Conservation (phyloP, 1,140 invertebrate species). For the Papilio aristodemus region DNA sequence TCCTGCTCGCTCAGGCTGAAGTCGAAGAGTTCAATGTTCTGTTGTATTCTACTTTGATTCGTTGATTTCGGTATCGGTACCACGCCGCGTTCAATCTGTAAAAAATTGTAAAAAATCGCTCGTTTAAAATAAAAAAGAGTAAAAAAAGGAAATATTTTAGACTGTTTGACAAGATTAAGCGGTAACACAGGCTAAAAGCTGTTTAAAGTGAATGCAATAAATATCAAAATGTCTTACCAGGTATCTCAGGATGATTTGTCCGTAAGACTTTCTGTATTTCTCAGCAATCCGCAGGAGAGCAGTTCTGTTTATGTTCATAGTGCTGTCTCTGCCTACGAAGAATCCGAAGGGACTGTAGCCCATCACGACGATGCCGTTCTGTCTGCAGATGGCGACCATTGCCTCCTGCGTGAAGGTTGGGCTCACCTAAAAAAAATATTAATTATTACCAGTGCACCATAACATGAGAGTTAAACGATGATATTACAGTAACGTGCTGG, state of each 20-base stretch:
- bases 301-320: constrained; percentile 79
- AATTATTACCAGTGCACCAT: neutral
- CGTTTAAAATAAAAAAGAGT: too few species aligned
- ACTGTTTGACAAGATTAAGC: too few species aligned
- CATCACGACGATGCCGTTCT: constrained; percentile 83
- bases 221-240: constrained; percentile 72
- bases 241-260: constrained; percentile 81
- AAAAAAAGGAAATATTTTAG: too few species aligned
- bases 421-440: constrained; percentile 65
- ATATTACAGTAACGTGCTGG: neutral
- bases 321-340: constrained; percentile 56
- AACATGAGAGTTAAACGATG: neutral
- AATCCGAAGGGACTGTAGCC: constrained; percentile 89
- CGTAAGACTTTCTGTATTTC: constrained; percentile 84
- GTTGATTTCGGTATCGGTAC: constrained; percentile 88
- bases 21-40: constrained; percentile 87
- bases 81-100: constrained; percentile 82
- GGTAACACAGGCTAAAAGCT: too few species aligned
- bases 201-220: too few species aligned
- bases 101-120: constrained; percentile 80
- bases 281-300: constrained; percentile 82
- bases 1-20: constrained; percentile 84
- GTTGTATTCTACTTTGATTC: constrained; percentile 82
- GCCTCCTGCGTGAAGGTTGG: constrained; percentile 85
- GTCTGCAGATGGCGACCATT: constrained; percentile 83